Base-by-base conservation (phyloP, 1,140 invertebrate species). In the Mamestra configurata region DNA sequence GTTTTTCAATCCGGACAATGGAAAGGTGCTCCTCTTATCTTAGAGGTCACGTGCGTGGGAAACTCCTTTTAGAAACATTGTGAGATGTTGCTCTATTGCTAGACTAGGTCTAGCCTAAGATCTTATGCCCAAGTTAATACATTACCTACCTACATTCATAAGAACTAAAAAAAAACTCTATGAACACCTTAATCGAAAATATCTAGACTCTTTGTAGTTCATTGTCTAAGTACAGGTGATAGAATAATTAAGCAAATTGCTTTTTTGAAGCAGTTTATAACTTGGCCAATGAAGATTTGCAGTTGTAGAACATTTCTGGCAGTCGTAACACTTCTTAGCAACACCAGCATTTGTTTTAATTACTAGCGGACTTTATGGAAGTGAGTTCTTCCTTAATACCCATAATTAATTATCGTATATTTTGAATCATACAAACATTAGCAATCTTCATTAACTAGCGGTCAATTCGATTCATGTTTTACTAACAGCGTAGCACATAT, bases 1-100 rank as follows among this genome's bases (percentile, higher is more conserved):
- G 82, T 84, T 84, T 83, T 80, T 82, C 83, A 84, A 79, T 80
- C 80, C 79, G 31, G 24, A 24, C 66, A 66, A 79, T 79, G 72
- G 66, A 73, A 77, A 77, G 68, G 70, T 46, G 35, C 57, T 78
- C 0, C 51, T 77, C 13, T 53, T 81, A 78, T 66, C 66, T 77
- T 73, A 27, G 64, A 72, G 55, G 49, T 78, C 80, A 81, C 55
- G 79, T 66, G 27, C 35, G 27, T 73, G 70, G 18, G 24, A 53
- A 72, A 55, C 46, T 72, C 35, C 15, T 61, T n/a, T 10, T 15
- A 27, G 31, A 61, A 0, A n/a, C 57, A 35, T 46, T 11, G 22
- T 11, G 35, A 49, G 22, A 10, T 13, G 43, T 46, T 15, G 1
- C 4, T 13, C 1, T 1, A 13, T 46, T 1, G 1, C 43, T 46